Percentiles rank a stretch among this genome's conserved stretches.
phyloP scores from a whole-genome alignment of 1,140 invertebrate species.

The Pteromalus puparum region DNA sequence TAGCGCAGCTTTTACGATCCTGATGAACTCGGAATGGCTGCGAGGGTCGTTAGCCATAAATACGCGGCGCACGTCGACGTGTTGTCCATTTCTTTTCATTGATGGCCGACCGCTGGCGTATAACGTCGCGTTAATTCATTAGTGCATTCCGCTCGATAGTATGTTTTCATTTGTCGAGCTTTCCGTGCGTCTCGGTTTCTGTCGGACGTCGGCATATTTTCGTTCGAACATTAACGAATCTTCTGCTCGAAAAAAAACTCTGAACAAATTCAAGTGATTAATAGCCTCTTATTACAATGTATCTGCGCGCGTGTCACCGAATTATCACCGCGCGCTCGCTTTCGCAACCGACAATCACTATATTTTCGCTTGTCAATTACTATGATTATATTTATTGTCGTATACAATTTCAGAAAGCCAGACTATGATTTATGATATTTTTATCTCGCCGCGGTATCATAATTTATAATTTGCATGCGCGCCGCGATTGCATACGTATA shows the following conservation, averaged over 20 bases:
- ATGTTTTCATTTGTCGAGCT: slow-evolving; percentile 29
- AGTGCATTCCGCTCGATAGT: slow-evolving; percentile 20
- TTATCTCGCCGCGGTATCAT: not conserved
- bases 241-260: too few species aligned
- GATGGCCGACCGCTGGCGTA: not conserved
- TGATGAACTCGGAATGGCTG: not conserved
- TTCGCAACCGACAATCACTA: not conserved
- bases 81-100: slow-evolving; percentile 38
- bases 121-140: slow-evolving; percentile 36
- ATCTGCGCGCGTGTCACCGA: not conserved
- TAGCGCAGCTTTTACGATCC: not conserved
- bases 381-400: slow-evolving; percentile 20
- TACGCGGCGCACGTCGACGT: not conserved
- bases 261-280: too few species aligned
- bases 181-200: too few species aligned
- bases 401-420: not conserved
- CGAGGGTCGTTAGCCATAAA: slow-evolving; percentile 19
- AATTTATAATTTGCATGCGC: slow-evolving; percentile 23
- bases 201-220: too few species aligned
- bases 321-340: not conserved
- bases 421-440: slow-evolving; percentile 22
- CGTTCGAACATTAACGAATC: too few species aligned
- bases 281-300: too few species aligned
- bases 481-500: too few species aligned
- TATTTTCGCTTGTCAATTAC: slow-evolving; percentile 22